Evolutionary conservation across 1,140 invertebrate genomes (phyloP).

Genomic region (Bemisia tabaci): DNA sequence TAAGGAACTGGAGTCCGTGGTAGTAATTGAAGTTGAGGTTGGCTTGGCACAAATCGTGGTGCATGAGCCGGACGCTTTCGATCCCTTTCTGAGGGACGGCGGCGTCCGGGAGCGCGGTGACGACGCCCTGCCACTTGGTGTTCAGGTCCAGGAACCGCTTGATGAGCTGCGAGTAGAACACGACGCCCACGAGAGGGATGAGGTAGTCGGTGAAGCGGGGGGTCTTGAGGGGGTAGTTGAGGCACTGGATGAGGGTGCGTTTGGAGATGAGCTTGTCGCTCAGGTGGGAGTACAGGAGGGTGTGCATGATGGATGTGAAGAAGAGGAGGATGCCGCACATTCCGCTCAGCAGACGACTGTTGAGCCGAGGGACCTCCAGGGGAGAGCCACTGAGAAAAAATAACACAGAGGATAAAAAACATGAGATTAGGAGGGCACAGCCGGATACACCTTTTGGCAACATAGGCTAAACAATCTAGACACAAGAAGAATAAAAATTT

Average conservation of each 20-base stretch:
- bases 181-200: not conserved
- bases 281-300: not conserved
- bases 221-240: not conserved
- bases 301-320: not conserved
- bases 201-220: not conserved
- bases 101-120: not conserved
- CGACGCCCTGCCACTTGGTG: not conserved
- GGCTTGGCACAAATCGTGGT: not conserved
- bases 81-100: not conserved
- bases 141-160: not conserved
- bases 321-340: not conserved
- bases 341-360: too few species aligned
- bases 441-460: too few species aligned
- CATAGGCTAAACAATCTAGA: too few species aligned
- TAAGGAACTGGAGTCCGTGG: not conserved
- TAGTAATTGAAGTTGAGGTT: not conserved
- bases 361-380: too few species aligned
- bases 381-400: too few species aligned
- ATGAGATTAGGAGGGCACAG: too few species aligned
- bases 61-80: not conserved
- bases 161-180: not conserved
- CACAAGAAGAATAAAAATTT: too few species aligned
- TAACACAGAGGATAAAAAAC: too few species aligned
- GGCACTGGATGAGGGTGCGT: not conserved
- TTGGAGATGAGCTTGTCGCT: not conserved